These are phyloP conservation scores for Thaumatotibia leucotreta DNA, from an alignment of 1,140 invertebrate genomes.

Conservation along the genomic window DNA sequence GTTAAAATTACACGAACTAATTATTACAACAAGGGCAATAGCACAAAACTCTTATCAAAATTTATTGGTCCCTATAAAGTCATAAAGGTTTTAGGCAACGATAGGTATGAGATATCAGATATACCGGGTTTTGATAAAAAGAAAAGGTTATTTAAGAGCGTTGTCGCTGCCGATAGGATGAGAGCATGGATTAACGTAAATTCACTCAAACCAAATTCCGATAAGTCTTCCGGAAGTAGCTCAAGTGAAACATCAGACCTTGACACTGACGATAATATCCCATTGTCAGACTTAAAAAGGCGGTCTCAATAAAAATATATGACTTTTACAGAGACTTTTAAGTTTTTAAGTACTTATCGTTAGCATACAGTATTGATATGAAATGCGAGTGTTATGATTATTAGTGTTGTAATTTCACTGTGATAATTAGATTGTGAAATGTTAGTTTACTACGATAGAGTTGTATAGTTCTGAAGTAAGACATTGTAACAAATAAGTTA, in stretches of 20 bases:
- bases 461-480: no score
- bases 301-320: not conserved
- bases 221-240: not conserved
- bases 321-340: no score
- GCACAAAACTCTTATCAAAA: constrained; percentile 10
- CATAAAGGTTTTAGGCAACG: not conserved
- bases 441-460: no score
- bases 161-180: constrained; percentile 1
- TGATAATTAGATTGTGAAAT: no score
- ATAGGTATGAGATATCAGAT: constrained; percentile 4
- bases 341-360: no score
- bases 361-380: no score
- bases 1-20: constrained; percentile 1
- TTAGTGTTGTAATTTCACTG: no score
- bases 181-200: constrained; percentile 8
- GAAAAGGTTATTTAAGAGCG: not conserved
- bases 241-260: not conserved
- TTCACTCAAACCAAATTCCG: not conserved
- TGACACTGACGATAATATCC: not conserved
- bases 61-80: constrained; percentile 8
- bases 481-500: no score
- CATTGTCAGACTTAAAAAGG: not conserved
- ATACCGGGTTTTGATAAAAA: constrained; percentile 1
- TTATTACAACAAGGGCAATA: not conserved
- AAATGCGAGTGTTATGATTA: no score